Evolutionary conservation across 2,113 vertebrate species (phyloP), one percentile per base, ranked within the genome.

Genomic region (Myiopsitta monachus): DNA sequence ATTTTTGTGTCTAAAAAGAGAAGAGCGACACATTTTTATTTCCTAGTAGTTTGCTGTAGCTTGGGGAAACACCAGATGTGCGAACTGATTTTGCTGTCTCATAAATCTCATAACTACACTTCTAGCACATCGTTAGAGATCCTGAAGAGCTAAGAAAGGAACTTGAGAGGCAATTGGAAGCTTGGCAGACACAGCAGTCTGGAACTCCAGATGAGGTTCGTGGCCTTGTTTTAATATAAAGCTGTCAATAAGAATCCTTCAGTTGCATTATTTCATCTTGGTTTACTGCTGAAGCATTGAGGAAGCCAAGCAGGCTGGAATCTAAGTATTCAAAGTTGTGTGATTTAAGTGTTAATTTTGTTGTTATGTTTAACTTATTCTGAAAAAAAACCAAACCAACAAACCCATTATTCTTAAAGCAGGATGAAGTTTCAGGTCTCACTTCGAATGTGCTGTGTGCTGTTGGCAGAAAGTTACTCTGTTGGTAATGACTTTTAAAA

Each of bases 91-190:
- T 83, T 81, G 62, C 28, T 93, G 24, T 94, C 49, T 92, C 46
- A 36, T 87, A 44, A 84, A 83, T 95, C 7, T 72, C 31, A 0
- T 88, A 70, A 68, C 36, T 93, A 3, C 24, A 51, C n/a, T 95
- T 80, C 55, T 96, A 99, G 98, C 98, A 92, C 33, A 59, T 97
- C 36, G 11, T 98, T 81, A 98, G 97, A 83, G 98, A 99, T 95
- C 98, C 98, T 9, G 98, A 96, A 73, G 98, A 99, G 79, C 97
- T 99, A 19, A 98, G 99, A 91, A 98, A 96, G 92, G 98, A 99
- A 95, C 98, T 99, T 97, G 99, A 99, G 98, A 98, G 96, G 85
- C 99, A 99, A 44, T 68, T 99, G 96, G 99, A 99, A 95, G 96
- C 96, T 21, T 99, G 99, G 99, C 98, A 99, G 78, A 97, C 96